Evolutionary conservation across 1,140 invertebrate species (phyloP), one percentile per base, ranked within the genome.

Genomic region (Bradysia coprophila): DNA sequence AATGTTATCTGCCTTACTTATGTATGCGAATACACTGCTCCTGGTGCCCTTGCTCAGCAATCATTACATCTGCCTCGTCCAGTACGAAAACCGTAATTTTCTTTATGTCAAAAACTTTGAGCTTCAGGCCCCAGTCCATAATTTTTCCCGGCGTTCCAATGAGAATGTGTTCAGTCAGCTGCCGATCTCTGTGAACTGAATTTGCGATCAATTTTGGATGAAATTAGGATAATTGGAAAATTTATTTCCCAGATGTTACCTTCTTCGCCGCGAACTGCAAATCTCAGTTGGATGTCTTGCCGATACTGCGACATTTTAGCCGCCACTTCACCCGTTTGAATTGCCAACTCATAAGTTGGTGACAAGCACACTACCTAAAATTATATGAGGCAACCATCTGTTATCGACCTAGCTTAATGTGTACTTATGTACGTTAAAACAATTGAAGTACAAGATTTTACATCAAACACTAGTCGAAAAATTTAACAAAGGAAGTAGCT

Each of bases 41-140:
- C 61, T 95, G 89, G 66, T 97, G 92, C 1, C 94, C 94, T 67
- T 98, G 92, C 18, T 87, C 87, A 16, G 85, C 87, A 52, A 99
- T 96, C 94, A 99, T 98, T 0, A 98, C 91, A 68, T 98, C 95
- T 8, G 95, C 95, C 69, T 98, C 95, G 63, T 98, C 95, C 41
- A 98, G 66, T 3, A 98, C 92, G 69, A 98, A 98, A 1, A 96
- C 91, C 37, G 64, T 71, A 38, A 98, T 81, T 65, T 92, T 84
- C 47, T 65, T 76, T 38, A 94, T 64, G 61, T 94, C 85, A 63
- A 98, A 91, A 49, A 82, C 79, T 42, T 71, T 72, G 54, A 79
- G 88, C 57, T 92, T 94, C 0, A 82, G 51, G 24, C 73, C 74
- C 92, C 92, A 96, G 62, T 97, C 93, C 24, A 92, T 58, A 46